Evolutionary conservation across 2,888 invertebrate genomes (phyloP), one percentile per base, ranked within the genome.

Genomic region (Cryptocephalus moraei): DNA sequence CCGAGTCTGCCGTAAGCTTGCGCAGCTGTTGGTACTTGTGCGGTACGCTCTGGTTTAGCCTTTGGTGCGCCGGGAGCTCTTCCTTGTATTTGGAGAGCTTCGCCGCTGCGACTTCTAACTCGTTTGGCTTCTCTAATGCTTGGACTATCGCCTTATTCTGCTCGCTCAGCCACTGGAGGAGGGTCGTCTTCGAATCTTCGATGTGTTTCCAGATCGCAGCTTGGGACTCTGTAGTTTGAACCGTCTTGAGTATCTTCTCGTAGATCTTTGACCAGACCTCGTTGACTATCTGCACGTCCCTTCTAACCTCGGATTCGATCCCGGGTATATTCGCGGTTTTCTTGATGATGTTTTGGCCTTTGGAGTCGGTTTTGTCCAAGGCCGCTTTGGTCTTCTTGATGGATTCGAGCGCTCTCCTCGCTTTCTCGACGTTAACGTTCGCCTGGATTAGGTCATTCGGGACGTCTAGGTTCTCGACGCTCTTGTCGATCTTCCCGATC

Each of bases 191-290:
- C 0, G 84, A 82, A 49, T 89, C 88, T 57, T 91, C 87, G 33
- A 95, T 86, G 67, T 93, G 91, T 60, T 90, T 86, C 92, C 93
- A 94, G 45, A 93, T 85, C n/a, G 89, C 84, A 0, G 86, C 76
- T 69, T 94, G 91, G 0, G 90, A 87, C 70, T 95, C 94, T 43
- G 86, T 79, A 45, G 82, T 82, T 66, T 91, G 89, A 14, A 84
- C 81, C 56, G 82, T 78, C 55, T 84, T 85, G 8, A 84, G 76
- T 4, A 87, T 77, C 42, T 79, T 78, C 51, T 86, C 84, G 58
- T 85, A 82, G 1, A 79, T 74, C 54, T 81, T 79, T 50, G 85
- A 84, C 80, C 86, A 88, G 12, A 77, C 75, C 22, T 78, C 75
- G 52, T 84, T 82, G 1, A 81, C 76, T 45, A 75, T 72, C 44